Percentiles rank a stretch among this genome's conserved stretches.
These are phyloP conservation scores for Epsilonema sp. DNA, from an alignment of 2,888 invertebrate species.

Conservation along the genomic window DNA sequence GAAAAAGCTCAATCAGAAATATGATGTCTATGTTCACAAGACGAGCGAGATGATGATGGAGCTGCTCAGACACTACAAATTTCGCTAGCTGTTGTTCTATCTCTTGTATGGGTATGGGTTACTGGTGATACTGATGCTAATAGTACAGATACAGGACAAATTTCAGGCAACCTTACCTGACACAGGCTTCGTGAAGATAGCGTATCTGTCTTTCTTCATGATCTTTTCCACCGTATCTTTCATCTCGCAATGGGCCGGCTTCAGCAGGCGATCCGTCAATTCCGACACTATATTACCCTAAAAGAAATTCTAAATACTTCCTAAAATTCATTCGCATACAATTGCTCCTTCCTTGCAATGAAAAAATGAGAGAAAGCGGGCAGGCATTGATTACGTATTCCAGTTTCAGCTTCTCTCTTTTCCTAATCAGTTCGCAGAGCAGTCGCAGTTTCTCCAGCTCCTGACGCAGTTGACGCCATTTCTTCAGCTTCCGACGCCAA, in stretches of 20 bases:
- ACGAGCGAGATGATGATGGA: no score
- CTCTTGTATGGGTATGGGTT: no score
- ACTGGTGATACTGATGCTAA: no score
- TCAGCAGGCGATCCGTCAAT: conserved; percentile 6
- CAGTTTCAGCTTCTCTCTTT: conserved; percentile 79
- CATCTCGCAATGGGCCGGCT: conserved; percentile 7
- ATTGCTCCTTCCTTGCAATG: no score
- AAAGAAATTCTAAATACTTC: background rate
- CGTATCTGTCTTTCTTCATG: conserved; percentile 10
- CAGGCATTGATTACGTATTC: conserved; percentile 39
- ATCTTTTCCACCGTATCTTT: conserved; percentile 10
- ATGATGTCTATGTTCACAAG: no score
- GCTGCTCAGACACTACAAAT: no score
- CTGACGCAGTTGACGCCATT: conserved; percentile 78
- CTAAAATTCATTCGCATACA: background rate
- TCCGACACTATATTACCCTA: background rate
- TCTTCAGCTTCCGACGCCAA: conserved; percentile 41
- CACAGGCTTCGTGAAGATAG: conserved; percentile 4
- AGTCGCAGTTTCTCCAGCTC: conserved; percentile 77
- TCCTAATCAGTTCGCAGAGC: conserved; percentile 77
- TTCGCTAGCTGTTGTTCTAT: no score
- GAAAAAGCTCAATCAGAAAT: no score
- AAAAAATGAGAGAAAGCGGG: conserved; percentile 2
- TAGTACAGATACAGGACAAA: background rate
- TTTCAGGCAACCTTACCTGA: conserved; percentile 5